Percentiles rank a stretch among this genome's conserved stretches.
phyloP scores from a whole-genome alignment of 2,113 vertebrate species.

The Andinoacara biseriatus region DNA sequence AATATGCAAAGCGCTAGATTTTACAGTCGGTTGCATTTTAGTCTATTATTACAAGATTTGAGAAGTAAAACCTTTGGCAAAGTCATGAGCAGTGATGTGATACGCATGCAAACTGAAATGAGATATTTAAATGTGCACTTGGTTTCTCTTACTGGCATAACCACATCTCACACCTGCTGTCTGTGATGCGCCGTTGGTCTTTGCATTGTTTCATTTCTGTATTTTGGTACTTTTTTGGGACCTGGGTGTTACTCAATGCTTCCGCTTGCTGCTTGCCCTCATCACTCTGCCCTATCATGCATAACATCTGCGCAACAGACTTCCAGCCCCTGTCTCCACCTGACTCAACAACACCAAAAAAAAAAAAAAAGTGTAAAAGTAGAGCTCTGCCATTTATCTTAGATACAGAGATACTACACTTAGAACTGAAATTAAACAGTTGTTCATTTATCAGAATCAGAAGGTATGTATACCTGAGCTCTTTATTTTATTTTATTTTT shows the following conservation, averaged over 20 bases:
- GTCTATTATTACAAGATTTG: background rate
- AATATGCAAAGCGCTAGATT: slow-evolving; percentile 6
- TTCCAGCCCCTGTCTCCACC: too few species aligned
- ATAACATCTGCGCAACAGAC: too few species aligned
- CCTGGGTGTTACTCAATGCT: slow-evolving; percentile 52
- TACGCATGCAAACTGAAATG: slow-evolving; percentile 36
- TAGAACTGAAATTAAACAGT: too few species aligned
- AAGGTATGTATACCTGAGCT: slow-evolving; percentile 57
- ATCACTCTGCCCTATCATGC: slow-evolving; percentile 51
- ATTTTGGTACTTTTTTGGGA: slow-evolving; percentile 50
- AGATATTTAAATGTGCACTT: slow-evolving; percentile 54
- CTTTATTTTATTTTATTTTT: background rate
- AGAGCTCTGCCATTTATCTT: too few species aligned
- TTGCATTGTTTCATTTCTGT: slow-evolving; percentile 71
- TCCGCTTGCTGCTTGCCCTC: slow-evolving; percentile 51
- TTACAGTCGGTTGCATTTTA: background rate
- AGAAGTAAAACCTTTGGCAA: slow-evolving; percentile 9
- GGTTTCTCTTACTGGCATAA: slow-evolving; percentile 53
- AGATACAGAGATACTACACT: too few species aligned
- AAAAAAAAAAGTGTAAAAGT: too few species aligned
- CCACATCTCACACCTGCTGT: slow-evolving; percentile 4
- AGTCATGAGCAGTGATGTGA: background rate
- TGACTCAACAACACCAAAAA: too few species aligned
- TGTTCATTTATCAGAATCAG: too few species aligned
- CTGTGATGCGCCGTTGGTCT: slow-evolving; percentile 54